Base-by-base conservation (phyloP, 2,113 vertebrate species). In the Dromiciops gliroides region DNA sequence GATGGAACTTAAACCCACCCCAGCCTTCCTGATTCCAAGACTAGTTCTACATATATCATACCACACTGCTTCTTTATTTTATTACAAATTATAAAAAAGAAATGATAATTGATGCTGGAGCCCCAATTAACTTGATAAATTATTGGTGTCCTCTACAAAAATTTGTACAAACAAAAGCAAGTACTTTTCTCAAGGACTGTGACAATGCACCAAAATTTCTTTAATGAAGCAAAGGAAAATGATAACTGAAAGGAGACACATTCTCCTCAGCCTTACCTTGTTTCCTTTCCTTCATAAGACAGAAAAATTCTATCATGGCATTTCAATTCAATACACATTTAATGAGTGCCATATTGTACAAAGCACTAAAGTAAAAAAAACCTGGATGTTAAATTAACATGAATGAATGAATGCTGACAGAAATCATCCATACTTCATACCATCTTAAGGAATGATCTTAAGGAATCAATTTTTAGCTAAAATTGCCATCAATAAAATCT, bases 141-240 rank as follows among this genome's bases (percentile, higher is more conserved):
- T 94, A 97, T 44, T 0, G 93, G 23, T 94, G 90, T 50, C 89
- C 93, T 92, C 93, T 94, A 23, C 47, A 93, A 47, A n/a, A 25
- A 95, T 96, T 92, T 97, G 31, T 88, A 96, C 93, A 94, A 2
- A 92, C 6, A 95, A 89, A 22, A 92, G 75, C 53, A 94, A 16
- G 14, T 47, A 5, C 47, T 96, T 95, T 96, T 95, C 53, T 94
- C 37, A 95, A 53, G 49, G 67, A 94, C 28, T 95, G 53, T 92
- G 44, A 56, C 96, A 95, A 94, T 92, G 51, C 96, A 51, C 94
- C 92, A 94, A 94, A 96, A 52, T 96, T 89, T 95, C 60, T 89
- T 94, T 56, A 97, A 94, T 96, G 50, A 96, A 75, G 89, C 90
- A 96, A 48, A 94, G 37, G 50, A 94, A 96, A 96, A 95, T 53